Percentiles rank a stretch among this genome's conserved stretches.
These are phyloP conservation scores for Clamator glandarius DNA, from an alignment of 2,797 vertebrate genomes.

Conservation along the genomic window DNA sequence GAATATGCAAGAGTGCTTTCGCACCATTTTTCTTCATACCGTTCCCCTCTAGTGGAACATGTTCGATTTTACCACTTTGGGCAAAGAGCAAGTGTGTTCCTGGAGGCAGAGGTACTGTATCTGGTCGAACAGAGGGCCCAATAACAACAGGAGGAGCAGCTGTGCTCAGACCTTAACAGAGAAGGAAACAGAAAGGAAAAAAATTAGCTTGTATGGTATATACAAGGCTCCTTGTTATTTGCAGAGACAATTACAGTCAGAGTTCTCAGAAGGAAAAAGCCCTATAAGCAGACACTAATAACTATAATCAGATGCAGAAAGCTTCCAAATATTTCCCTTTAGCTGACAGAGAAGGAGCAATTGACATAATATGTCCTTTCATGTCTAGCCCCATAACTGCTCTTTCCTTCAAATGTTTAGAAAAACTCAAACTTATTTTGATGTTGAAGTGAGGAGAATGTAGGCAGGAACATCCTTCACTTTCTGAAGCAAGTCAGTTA, in stretches of 20 bases:
- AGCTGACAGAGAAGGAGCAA: background rate
- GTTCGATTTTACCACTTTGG: conserved; percentile 90
- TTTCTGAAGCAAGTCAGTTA: background rate
- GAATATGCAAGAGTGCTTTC: conserved; percentile 86
- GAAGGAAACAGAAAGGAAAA: conserved; percentile 20
- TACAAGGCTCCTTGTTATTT: background rate
- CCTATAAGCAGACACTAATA: background rate
- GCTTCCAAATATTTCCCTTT: background rate
- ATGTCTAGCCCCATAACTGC: background rate
- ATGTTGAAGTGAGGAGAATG: background rate
- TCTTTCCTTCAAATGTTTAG: background rate
- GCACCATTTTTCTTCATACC: conserved; percentile 84
- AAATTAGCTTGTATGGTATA: background rate
- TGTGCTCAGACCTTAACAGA: conserved; percentile 82
- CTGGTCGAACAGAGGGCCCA: conserved; percentile 83
- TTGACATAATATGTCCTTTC: background rate
- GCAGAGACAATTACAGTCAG: background rate
- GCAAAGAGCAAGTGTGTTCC: conserved; percentile 90
- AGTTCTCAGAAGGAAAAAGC: background rate
- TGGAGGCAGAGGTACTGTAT: conserved; percentile 82
- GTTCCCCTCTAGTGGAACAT: conserved; percentile 85
- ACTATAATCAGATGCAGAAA: conserved; percentile 22
- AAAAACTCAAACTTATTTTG: background rate
- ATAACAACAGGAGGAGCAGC: conserved; percentile 73
- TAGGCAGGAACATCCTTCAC: conserved; percentile 10